phyloP scores from a whole-genome alignment of 2,888 invertebrate genomes.

The Orthosia cruda region DNA sequence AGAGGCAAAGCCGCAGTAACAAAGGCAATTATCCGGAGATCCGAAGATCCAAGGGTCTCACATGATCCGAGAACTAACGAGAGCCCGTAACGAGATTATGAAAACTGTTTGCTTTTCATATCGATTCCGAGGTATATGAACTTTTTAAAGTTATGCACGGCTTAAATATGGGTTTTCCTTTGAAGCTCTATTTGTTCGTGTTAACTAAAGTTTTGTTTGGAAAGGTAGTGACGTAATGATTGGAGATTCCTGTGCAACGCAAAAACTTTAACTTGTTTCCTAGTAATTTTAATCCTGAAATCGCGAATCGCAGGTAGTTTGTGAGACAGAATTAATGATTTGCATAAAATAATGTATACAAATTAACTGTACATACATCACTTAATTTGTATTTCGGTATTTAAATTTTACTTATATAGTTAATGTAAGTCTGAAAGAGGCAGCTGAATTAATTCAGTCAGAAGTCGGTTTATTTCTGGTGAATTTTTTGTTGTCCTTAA shows the following conservation, averaged over 20 bases:
- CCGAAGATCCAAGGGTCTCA: conserved; percentile 43
- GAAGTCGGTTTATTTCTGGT: no score
- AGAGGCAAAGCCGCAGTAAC: conserved; percentile 51
- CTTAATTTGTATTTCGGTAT: no score
- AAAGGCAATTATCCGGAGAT: conserved; percentile 65
- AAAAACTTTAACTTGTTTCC: not conserved
- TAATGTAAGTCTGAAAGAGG: no score
- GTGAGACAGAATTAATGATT: no score
- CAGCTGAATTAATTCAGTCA: no score
- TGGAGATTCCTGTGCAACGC: no score
- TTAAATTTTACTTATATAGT: no score
- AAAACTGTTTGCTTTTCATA: conserved; percentile 54
- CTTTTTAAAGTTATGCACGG: conserved; percentile 12
- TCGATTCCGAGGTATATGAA: conserved; percentile 21
- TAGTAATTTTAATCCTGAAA: not conserved
- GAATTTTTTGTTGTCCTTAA: no score
- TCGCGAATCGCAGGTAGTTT: no score
- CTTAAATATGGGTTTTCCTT: conserved; percentile 3
- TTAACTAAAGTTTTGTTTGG: not conserved
- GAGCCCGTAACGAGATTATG: conserved; percentile 66
- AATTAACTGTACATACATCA: no score
- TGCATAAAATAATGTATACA: no score
- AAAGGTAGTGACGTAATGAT: not conserved
- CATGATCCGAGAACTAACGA: conserved; percentile 67
- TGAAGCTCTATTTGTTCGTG: not conserved